phyloP scores from a whole-genome alignment of 2,113 vertebrate species.

The Rhabdornis inornatus region DNA sequence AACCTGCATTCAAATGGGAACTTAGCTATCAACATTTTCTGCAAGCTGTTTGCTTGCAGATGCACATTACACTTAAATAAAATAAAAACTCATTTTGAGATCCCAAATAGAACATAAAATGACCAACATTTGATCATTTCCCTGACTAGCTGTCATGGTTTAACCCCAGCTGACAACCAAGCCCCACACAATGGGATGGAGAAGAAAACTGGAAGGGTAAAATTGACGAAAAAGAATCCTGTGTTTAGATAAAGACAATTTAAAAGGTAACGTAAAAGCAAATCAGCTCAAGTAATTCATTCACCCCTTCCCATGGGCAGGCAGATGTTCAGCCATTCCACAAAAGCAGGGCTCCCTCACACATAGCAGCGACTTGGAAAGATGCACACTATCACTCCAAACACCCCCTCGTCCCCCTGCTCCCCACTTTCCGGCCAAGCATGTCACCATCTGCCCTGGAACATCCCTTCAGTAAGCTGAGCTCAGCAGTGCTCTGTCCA shows the following conservation, averaged over 20 bases:
- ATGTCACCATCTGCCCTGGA: no score
- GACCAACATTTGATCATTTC: not conserved
- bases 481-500: not conserved
- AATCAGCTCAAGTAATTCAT: not conserved
- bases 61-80: not conserved
- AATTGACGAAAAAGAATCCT: not conserved
- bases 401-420: not conserved
- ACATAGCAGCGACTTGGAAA: not conserved
- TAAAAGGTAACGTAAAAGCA: not conserved
- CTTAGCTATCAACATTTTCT: not conserved
- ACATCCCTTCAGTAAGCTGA: fast-evolving
- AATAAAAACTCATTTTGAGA: not conserved
- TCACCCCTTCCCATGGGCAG: not conserved
- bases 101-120: not conserved
- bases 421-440: no score
- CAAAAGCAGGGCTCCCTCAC: fast-evolving
- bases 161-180: not conserved
- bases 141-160: not conserved
- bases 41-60: not conserved
- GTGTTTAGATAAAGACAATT: not conserved
- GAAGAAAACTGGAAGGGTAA: not conserved
- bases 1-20: not conserved
- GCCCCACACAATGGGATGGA: not conserved
- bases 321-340: not conserved
- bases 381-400: fast-evolving